Base-by-base conservation (phyloP, 2,797 vertebrate genomes). In the Garrulus glandarius region DNA sequence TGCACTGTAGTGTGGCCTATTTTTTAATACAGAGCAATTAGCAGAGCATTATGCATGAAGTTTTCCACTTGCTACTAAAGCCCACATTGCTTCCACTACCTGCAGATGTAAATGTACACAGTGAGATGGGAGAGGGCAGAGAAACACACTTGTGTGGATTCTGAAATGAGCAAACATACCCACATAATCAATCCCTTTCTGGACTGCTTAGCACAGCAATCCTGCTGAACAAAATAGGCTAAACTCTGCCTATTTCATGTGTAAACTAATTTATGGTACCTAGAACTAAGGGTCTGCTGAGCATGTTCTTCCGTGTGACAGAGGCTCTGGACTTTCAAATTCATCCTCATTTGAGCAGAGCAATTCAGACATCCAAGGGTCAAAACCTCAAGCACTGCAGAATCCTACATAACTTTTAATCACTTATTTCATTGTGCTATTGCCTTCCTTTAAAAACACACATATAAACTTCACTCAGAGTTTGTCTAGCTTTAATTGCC, bases 11-110 rank as follows among this genome's bases (percentile, higher is more conserved):
- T 2, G 22, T 61, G 52, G 52, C 39, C 70, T 93, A 26, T 49
- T 84, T 87, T 87, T 76, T 77, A 95, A 46, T 10, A 65, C 55
- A 91, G 16, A 87, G 49, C 78, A 89, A 94, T 93, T 72, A 96
- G 71, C 64, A 64, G 56, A 87, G 61, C 41, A 36, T 60, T 86
- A 77, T 46, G 72, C 41, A 77, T 39, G 52, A 74, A 74, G 47
- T 59, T 92, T 68, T 84, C 71, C 46, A 30, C 72, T 93, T 32
- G 32, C 56, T 80, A 4, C 68, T 70, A 24, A 93, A 89, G 74
- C 64, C 60, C 47, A n/a, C 71, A 63, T 24, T n/a, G 36, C 60
- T 76, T 83, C 63, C 52, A 27, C 64, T 77, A 70, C 6, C 60
- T 92, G 56, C 41, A 52, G 41, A 67, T 30, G 63, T 84, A 92